Evolutionary conservation across 2,888 invertebrate species (phyloP), one percentile per base, ranked within the genome.

Genomic region (Galerucella pusilla): DNA sequence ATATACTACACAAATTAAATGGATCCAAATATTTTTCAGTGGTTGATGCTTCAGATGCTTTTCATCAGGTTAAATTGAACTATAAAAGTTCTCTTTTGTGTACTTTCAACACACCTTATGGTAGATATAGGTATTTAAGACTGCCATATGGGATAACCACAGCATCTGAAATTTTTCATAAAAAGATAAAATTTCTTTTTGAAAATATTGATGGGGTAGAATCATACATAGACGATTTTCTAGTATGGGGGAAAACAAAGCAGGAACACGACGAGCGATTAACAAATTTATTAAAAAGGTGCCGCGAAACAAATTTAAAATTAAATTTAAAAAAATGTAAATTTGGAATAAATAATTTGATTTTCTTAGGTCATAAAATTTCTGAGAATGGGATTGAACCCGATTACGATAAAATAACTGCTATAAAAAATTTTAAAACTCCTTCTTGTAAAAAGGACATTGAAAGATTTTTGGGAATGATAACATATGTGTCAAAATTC

Each of bases 391-490:
- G 52, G 14, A 52, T 52, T 52, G 52, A 52, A 52, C 74, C 74
- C 16, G 75, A 75, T 68, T n/a, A 12, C 28, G n/a, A 20, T 12
- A 73, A 75, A 68, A 74, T 61, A 10, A n/a, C 20, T 12, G 77
- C 75, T 6, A 73, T 77, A 35, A 14, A n/a, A 20, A 57, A 25
- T 12, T 71, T 74, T 45, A 28, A 16, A 65, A 20, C 20, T 20
- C 60, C 75, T 35, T 59, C 73, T 14, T 45, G 57, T 45, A 68
- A 42, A n/a, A 61, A 64, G 61, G 70, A 67, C 61, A 69, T 12
- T 61, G 67, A 45, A 52, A 73, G 81, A 59, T 78, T 83, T 64
- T 67, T 82, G 20, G 80, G 80, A 7, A 80, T 80, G 80, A 20
- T 20, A 20, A 20, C 20, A 60, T 82, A 82, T 69, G 60, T 82